A percentile compares a stretch with the other conserved stretches of the same genome.
phyloP scores from a whole-genome alignment of 64 coral and sea anemone species.

The Hydrozoanthus tunicans region DNA sequence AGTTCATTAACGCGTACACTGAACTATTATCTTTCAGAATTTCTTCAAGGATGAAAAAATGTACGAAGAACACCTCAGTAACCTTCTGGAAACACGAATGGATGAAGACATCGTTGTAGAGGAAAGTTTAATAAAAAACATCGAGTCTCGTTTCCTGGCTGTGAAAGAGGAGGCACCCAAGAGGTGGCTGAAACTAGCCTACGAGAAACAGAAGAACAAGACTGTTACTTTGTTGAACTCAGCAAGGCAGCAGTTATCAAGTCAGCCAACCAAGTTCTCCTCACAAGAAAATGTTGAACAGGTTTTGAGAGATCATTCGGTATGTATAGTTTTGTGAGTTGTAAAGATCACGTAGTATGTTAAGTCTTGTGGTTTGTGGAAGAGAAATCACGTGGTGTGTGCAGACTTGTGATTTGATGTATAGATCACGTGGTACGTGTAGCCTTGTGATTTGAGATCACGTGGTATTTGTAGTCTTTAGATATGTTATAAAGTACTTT shows the following conservation, averaged over 20 bases:
- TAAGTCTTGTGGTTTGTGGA: too few relatives aligned
- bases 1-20: too few relatives aligned
- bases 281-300: slow-evolving; percentile 80
- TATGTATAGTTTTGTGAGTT: slow-evolving; percentile 17
- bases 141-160: slow-evolving; percentile 61
- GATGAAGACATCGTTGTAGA: slow-evolving; percentile 78
- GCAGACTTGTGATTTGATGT: not conserved
- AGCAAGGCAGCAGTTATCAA: slow-evolving; percentile 62
- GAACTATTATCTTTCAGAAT: slow-evolving; percentile 41
- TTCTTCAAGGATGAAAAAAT: slow-evolving; percentile 82
- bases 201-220: slow-evolving; percentile 71
- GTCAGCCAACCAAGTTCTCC: slow-evolving; percentile 64
- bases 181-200: slow-evolving; percentile 62
- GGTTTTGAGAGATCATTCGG: slow-evolving; percentile 58
- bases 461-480: not conserved
- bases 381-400: too few relatives aligned
- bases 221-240: slow-evolving; percentile 50
- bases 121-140: slow-evolving; percentile 58
- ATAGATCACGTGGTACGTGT: not conserved
- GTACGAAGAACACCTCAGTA: slow-evolving; percentile 39
- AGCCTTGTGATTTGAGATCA: too few relatives aligned
- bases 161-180: slow-evolving; percentile 62
- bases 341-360: too few relatives aligned
- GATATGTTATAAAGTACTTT: too few relatives aligned
- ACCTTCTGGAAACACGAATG: slow-evolving; percentile 48